Percentiles rank a stretch among this genome's conserved stretches.
Evolutionary conservation across 1,140 invertebrate species (phyloP).

Genomic region (Stegodyphus mimosarum): DNA sequence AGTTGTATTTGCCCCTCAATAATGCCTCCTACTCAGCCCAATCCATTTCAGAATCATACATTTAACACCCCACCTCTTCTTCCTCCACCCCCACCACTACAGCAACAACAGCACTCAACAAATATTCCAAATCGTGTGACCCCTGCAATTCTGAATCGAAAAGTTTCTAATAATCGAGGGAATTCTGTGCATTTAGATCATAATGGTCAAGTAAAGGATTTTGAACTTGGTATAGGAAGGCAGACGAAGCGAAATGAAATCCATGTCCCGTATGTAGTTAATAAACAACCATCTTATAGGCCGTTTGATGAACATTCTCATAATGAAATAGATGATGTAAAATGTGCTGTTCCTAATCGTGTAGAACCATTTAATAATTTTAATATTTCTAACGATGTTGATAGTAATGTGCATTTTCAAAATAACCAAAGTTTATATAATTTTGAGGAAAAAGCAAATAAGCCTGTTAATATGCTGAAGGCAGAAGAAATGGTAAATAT

Average conservation of each 20-base stretch:
- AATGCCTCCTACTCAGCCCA: constrained; percentile 17
- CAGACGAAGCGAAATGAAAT: constrained; percentile 25
- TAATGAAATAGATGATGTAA: constrained; percentile 33
- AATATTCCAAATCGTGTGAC: background rate
- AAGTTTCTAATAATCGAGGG: constrained; percentile 12
- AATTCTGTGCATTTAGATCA: background rate
- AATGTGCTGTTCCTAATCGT: constrained; percentile 8
- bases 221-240: constrained; percentile 24
- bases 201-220: constrained; percentile 8
- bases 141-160: constrained; percentile 12
- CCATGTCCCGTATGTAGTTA: background rate
- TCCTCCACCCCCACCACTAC: constrained; percentile 4
- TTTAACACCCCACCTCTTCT: constrained; percentile 16
- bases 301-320: constrained; percentile 9
- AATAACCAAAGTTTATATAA: constrained; percentile 10
- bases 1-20: constrained; percentile 21
- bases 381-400: background rate
- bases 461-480: constrained; percentile 20
- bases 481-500: constrained; percentile 15
- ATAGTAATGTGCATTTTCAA: constrained; percentile 11
- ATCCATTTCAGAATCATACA: constrained; percentile 37
- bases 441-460: constrained; percentile 37
- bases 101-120: constrained; percentile 1
- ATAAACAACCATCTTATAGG: constrained; percentile 7
- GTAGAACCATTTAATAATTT: constrained; percentile 22